Percentiles rank a stretch among this genome's conserved stretches.
Evolutionary conservation across 37 sponge, comb jelly and placozoan species (phyloP).

Genomic region (Spongia lamella): DNA sequence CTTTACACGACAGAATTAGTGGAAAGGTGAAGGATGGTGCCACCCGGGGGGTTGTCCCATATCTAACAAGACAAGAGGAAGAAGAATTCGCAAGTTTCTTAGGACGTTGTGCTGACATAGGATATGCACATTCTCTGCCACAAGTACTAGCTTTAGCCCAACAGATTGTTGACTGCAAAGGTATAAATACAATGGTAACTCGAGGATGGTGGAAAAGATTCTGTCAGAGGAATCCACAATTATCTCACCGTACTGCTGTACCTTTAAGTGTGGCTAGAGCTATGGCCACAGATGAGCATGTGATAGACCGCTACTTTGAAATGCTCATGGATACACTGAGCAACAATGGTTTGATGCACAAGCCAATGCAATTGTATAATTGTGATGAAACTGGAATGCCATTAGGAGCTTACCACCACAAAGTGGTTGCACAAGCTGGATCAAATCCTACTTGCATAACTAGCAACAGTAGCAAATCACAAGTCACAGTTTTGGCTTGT

Average conservation of each 20-base stretch:
- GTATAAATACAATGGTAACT: conserved; percentile 6
- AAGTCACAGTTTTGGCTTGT: conserved; percentile 62
- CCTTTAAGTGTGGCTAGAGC: conserved; percentile 9
- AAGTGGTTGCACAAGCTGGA: conserved; percentile 11
- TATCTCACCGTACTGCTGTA: conserved; percentile 1
- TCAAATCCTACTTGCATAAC: background rate
- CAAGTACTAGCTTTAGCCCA: conserved; percentile 10
- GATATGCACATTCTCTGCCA: background rate
- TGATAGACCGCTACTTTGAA: conserved; percentile 23
- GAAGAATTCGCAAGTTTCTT: no score
- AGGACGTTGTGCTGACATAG: no score
- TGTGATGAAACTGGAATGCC: conserved; percentile 52
- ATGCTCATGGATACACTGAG: conserved; percentile 1
- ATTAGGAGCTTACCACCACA: background rate
- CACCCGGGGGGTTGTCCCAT: no score
- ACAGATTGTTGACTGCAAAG: conserved; percentile 14
- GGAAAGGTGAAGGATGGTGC: no score
- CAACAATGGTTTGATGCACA: conserved; percentile 30
- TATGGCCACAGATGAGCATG: background rate
- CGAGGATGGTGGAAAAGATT: conserved; percentile 49
- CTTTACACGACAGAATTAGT: no score
- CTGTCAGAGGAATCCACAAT: background rate
- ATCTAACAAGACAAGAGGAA: no score
- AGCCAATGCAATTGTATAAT: conserved; percentile 17
- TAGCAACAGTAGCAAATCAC: conserved; percentile 37